Conservation (phyloP, 92 coral and sea anemone species). For the Siderastrea siderea region DNA sequence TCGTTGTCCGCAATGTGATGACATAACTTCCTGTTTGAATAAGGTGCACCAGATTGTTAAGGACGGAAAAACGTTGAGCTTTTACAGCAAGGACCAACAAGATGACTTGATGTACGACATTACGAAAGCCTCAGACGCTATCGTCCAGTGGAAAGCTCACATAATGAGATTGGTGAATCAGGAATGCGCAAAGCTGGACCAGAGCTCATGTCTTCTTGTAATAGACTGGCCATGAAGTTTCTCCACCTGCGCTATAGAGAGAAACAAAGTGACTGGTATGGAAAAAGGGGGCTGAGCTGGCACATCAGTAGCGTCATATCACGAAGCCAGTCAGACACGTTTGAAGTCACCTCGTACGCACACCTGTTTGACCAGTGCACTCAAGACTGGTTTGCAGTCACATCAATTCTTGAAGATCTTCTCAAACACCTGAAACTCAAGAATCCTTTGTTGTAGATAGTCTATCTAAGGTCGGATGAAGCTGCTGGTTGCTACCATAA, state of each 20-base stretch:
- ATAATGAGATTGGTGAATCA: conserved; percentile 81
- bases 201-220: conserved; percentile 68
- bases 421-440: conserved; percentile 62
- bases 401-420: conserved; percentile 80
- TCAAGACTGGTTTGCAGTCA: conserved; percentile 87
- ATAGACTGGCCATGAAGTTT: conserved; percentile 93
- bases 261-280: conserved; percentile 83
- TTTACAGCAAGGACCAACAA: conserved; percentile 80
- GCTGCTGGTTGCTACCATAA: conserved; percentile 88
- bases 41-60: conserved; percentile 57
- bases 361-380: conserved; percentile 86
- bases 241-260: conserved; percentile 83
- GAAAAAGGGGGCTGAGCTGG: conserved; percentile 83
- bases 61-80: conserved; percentile 48
- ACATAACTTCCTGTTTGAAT: conserved; percentile 60
- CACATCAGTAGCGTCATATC: conserved; percentile 77
- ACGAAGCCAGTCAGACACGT: conserved; percentile 44
- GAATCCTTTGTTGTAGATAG: conserved; percentile 65
- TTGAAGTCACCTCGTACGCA: conserved; percentile 75
- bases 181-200: conserved; percentile 71
- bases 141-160: conserved; percentile 87
- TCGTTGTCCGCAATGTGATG: conserved; percentile 76
- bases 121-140: conserved; percentile 62
- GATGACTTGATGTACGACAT: conserved; percentile 82
- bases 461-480: conserved; percentile 78